A percentile compares a stretch with the other conserved stretches of the same genome.
These are phyloP conservation scores for Drosophila kuntzei DNA, from an alignment of 2,888 invertebrate genomes.

Conservation along the genomic window DNA sequence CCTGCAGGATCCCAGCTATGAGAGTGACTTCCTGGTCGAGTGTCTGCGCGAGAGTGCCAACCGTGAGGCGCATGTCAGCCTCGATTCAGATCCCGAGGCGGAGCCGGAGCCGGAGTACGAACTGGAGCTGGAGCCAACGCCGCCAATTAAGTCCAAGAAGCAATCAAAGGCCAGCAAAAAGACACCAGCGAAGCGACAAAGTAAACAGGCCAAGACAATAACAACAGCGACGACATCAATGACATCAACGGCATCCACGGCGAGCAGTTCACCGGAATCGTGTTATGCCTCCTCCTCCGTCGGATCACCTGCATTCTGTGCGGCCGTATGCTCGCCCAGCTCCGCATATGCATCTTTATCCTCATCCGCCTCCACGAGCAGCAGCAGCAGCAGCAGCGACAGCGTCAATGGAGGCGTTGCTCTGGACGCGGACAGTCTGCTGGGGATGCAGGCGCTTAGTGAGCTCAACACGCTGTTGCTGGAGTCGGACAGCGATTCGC, in stretches of 20 bases:
- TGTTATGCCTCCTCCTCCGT: constrained; percentile 69
- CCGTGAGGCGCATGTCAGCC: constrained; percentile 46
- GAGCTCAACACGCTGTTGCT: constrained; percentile 83
- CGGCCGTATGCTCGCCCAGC: constrained; percentile 64
- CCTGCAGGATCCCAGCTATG: constrained; percentile 86
- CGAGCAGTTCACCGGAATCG: constrained; percentile 64
- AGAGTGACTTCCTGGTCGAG: constrained; percentile 78
- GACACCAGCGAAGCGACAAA: constrained; percentile 55
- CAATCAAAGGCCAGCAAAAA: constrained; percentile 51
- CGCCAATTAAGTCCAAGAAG: constrained; percentile 44
- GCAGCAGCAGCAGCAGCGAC: constrained; percentile 53
- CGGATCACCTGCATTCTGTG: constrained; percentile 69
- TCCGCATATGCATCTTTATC: constrained; percentile 72
- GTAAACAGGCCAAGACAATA: constrained; percentile 43
- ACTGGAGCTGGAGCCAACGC: constrained; percentile 22
- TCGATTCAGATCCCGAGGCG: constrained; percentile 46
- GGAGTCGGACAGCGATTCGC: constrained; percentile 88
- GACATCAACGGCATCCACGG: constrained; percentile 8
- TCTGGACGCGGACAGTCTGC: constrained; percentile 65
- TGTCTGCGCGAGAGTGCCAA: constrained; percentile 72
- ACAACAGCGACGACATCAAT: constrained; percentile 9
- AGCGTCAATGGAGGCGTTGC: constrained; percentile 43
- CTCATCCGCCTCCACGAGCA: constrained; percentile 58
- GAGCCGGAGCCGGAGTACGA: constrained; percentile 40
- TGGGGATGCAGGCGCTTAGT: constrained; percentile 67